These are phyloP conservation scores for Brachypodius melanocephalos DNA, from an alignment of 2,113 vertebrate species.

Conservation along the genomic window DNA sequence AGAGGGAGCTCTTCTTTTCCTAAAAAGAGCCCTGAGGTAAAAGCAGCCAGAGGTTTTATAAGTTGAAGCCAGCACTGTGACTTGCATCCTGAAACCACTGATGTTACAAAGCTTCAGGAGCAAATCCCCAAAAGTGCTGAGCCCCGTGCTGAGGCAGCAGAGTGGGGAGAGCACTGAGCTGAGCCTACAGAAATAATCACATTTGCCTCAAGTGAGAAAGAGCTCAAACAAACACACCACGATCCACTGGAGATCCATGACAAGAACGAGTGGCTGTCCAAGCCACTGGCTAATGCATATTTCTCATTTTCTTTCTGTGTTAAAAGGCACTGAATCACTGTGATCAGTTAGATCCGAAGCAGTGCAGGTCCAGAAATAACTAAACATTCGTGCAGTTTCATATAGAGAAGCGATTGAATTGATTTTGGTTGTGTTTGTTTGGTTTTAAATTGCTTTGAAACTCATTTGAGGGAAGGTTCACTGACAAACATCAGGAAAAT, in stretches of 20 bases:
- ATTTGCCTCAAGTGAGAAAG: background rate
- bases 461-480: background rate
- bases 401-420: background rate
- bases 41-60: background rate
- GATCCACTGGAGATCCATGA: background rate
- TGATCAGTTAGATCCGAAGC: background rate
- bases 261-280: background rate
- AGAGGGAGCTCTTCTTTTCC: background rate
- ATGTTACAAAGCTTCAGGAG: conserved; percentile 7
- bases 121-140: conserved; percentile 46
- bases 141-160: conserved; percentile 8
- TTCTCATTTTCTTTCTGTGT: background rate
- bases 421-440: background rate
- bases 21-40: background rate
- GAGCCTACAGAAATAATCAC: background rate
- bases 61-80: background rate
- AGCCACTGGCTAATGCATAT: background rate
- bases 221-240: background rate
- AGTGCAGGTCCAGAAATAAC: background rate
- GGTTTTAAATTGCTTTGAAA: background rate
- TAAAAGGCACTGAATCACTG: background rate
- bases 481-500: background rate
- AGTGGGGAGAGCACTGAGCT: background rate
- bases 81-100: conserved; percentile 34
- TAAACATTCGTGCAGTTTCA: background rate